phyloP scores from a whole-genome alignment of 1,140 invertebrate species.

The Drosophila pallidifrons region DNA sequence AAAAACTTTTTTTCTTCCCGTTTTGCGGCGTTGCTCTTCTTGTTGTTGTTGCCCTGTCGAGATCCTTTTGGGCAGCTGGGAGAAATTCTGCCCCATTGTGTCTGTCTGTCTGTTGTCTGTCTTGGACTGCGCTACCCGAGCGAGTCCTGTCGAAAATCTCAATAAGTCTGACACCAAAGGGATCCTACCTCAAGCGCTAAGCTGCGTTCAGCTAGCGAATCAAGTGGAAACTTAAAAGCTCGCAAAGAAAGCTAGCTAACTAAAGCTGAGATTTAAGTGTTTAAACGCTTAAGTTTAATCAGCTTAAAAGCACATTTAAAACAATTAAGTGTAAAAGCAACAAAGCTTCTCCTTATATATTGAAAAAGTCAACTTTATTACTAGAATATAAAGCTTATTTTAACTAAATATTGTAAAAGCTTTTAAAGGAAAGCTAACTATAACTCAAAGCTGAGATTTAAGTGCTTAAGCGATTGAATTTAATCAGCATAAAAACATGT shows the following conservation, averaged over 20 bases:
- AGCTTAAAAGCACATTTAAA: too few relatives aligned
- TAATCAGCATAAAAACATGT: too few relatives aligned
- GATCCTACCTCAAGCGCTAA: not conserved
- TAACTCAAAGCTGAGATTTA: not conserved
- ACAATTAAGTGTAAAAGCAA: too few relatives aligned
- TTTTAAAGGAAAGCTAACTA: not conserved
- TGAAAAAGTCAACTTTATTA: too few relatives aligned
- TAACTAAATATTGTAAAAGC: not conserved
- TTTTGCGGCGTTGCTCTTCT: not conserved
- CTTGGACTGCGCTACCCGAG: conserved; percentile 18
- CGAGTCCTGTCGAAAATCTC: not conserved
- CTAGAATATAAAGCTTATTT: too few relatives aligned
- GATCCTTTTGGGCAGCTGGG: conserved; percentile 37
- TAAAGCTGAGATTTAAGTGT: too few relatives aligned
- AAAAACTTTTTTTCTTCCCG: conserved; percentile 64
- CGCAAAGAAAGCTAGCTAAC: not conserved
- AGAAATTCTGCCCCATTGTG: not conserved
- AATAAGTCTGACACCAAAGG: conserved; percentile 1
- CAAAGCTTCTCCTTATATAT: too few relatives aligned
- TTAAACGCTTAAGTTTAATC: too few relatives aligned
- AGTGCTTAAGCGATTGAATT: too few relatives aligned
- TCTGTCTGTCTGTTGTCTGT: conserved; percentile 22
- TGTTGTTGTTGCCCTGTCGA: conserved; percentile 3
- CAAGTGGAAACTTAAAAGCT: not conserved
- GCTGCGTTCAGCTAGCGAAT: not conserved